Evolutionary conservation across 2,888 invertebrate genomes (phyloP), one percentile per base, ranked within the genome.

Genomic region (Pyralis farinalis): DNA sequence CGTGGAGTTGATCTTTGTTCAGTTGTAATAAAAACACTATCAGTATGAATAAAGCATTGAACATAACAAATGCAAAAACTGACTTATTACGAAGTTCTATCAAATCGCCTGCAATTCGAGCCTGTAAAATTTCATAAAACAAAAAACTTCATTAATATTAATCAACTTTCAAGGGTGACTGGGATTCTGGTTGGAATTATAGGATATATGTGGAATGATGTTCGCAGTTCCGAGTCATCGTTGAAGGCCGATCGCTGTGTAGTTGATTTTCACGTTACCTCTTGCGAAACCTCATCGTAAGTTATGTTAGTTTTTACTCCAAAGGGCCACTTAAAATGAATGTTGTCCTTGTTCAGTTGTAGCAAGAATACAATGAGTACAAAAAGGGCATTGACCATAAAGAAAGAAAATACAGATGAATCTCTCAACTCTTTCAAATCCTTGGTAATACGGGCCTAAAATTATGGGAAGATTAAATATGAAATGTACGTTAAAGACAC

Each of bases 321-420:
- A 71, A 97, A 93, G 40, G 98, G 98, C 98, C 98, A 98, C 86
- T 97, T 96, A 79, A 98, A 91, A 90, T 98, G 97, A 66, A 98
- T 92, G 77, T 94, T 94, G 87, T 98, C 98, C 93, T 98, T 98
- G 92, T 98, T 98, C 88, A 98, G 92, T 91, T 99, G 99, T 78
- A 99, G 94, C 84, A 99, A 94, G 91, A 99, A 97, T 64, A 99
- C 98, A 90, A 98, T 97, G 81, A 99, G 93, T 70, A 99, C 98
- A 93, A 99, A 99, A 69, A 99, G 94, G 61, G 98, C 97, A 91
- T 99, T 99, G 86, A 97, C 89, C 98, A 99, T 99, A 92, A 98
- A 96, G 92, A 99, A 98, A 63, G 94, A 96, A 90, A 98, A 98
- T 51, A 97, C 97, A 56, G 96, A 96, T 68, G 96, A 95, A 91